phyloP scores from a whole-genome alignment of 2,888 invertebrate genomes.

The Isoperla grammatica region DNA sequence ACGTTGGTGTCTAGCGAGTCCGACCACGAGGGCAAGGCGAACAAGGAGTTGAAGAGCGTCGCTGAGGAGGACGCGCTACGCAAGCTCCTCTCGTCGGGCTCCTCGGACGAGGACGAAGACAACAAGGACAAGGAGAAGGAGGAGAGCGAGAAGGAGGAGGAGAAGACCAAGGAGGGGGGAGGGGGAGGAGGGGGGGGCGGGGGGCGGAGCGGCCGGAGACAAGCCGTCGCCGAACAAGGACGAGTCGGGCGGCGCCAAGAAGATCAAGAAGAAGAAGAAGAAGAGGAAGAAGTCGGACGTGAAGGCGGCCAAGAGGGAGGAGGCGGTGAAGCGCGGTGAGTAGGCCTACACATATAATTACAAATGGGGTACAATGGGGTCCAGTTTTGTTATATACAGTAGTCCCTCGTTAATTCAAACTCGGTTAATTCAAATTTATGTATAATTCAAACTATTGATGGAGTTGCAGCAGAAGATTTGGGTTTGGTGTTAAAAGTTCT shows the following conservation, averaged over 20 bases:
- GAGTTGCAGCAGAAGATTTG: too few relatives aligned
- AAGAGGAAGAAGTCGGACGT: slow-evolving; percentile 19
- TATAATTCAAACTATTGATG: too few relatives aligned
- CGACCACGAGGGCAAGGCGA: slow-evolving; percentile 68
- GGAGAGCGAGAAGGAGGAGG: slow-evolving; percentile 24
- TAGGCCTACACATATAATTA: too few relatives aligned
- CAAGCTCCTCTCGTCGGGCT: slow-evolving; percentile 73
- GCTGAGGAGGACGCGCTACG: slow-evolving; percentile 86
- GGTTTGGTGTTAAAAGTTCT: too few relatives aligned
- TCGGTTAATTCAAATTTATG: too few relatives aligned
- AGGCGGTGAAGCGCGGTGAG: neutral
- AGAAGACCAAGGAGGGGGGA: slow-evolving; percentile 19
- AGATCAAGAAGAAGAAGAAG: slow-evolving; percentile 19
- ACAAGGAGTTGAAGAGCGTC: slow-evolving; percentile 81
- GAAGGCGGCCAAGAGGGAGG: slow-evolving; percentile 18
- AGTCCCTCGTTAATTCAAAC: too few relatives aligned
- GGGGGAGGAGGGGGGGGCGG: slow-evolving; percentile 14
- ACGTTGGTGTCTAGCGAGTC: slow-evolving; percentile 56
- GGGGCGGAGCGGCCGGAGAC: slow-evolving; percentile 15
- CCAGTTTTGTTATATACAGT: too few relatives aligned
- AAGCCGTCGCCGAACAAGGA: slow-evolving; percentile 11
- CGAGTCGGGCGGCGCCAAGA: slow-evolving; percentile 20
- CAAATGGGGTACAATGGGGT: too few relatives aligned
- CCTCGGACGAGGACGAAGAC: slow-evolving; percentile 29
- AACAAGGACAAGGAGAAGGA: slow-evolving; percentile 25